These are phyloP conservation scores for Gallinago undulata DNA, from an alignment of 2,113 vertebrate species.

Conservation along the genomic window DNA sequence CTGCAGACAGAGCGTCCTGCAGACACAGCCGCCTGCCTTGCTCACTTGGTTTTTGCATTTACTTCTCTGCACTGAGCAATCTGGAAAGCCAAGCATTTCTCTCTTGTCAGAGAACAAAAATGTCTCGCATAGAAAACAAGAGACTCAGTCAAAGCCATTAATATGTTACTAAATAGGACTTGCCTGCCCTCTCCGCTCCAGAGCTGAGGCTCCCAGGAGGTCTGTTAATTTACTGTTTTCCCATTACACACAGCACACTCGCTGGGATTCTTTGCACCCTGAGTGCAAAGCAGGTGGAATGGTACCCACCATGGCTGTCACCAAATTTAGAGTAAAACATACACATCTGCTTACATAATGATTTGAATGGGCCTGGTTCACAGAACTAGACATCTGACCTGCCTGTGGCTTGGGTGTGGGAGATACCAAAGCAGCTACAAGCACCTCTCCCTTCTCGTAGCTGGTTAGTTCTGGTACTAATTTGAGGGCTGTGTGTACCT, in stretches of 20 bases:
- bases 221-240: neutral
- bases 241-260: neutral
- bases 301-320: neutral
- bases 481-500: neutral
- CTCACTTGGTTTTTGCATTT: neutral
- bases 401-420: neutral
- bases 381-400: neutral
- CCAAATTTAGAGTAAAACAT: neutral
- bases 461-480: neutral
- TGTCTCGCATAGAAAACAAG: neutral
- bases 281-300: neutral
- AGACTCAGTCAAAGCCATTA: neutral
- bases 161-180: neutral
- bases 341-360: neutral
- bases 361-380: neutral
- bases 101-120: neutral
- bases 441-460: neutral
- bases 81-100: neutral
- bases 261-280: neutral
- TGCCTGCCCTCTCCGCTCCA: neutral
- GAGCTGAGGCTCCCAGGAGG: neutral
- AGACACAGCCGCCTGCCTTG: neutral
- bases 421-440: neutral
- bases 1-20: neutral
- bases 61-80: neutral